Evolutionary conservation across 2,797 vertebrate genomes (phyloP).

Genomic region (Cirrhinus mrigala): DNA sequence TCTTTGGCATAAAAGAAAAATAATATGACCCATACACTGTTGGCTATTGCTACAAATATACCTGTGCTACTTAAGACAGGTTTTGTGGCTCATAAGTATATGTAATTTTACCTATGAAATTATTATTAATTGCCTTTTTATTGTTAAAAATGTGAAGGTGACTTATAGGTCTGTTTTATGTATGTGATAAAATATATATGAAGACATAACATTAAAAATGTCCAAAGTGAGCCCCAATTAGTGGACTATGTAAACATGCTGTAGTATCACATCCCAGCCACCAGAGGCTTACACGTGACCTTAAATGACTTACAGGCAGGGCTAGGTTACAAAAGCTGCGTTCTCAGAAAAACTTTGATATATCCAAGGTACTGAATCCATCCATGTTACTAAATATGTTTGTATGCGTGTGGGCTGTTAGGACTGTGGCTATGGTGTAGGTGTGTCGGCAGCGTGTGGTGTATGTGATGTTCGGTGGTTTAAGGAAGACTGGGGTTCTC

Average conservation of each 20-base stretch:
- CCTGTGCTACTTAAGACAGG: too few species aligned
- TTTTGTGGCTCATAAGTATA: neutral
- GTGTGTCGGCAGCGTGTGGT: constrained; percentile 70
- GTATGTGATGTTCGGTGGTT: constrained; percentile 78
- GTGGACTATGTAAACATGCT: neutral
- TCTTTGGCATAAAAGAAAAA: too few species aligned
- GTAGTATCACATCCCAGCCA: constrained; percentile 30
- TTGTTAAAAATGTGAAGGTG: neutral
- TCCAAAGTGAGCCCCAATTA: neutral
- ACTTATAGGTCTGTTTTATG: neutral
- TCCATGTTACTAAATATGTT: neutral
- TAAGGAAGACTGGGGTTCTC: constrained; percentile 80
- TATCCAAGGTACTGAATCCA: neutral
- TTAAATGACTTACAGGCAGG: constrained; percentile 19
- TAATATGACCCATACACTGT: too few species aligned
- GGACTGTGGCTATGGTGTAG: constrained; percentile 80
- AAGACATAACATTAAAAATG: neutral
- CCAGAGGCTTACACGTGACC: constrained; percentile 30
- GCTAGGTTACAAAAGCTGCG: neutral
- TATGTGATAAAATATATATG: neutral
- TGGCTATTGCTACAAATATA: too few species aligned
- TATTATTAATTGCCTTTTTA: neutral
- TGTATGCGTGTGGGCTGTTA: constrained; percentile 60
- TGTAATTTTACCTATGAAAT: neutral
- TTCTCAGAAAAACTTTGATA: constrained; percentile 12